phyloP scores from a whole-genome alignment of 1,140 invertebrate genomes.

The Samia ricini region DNA sequence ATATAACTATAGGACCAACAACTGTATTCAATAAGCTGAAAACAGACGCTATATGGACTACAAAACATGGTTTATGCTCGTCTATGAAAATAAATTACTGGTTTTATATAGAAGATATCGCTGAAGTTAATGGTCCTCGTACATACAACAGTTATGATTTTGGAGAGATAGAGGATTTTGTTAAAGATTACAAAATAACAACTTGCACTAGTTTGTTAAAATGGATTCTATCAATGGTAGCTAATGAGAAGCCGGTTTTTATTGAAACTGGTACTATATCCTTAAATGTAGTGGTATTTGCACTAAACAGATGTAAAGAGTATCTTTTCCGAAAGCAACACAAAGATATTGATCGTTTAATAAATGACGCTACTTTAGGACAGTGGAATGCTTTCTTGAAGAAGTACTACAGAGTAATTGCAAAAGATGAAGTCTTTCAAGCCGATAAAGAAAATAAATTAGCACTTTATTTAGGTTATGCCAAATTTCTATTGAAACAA shows the following conservation, averaged over 20 bases:
- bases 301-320: slow-evolving; percentile 78
- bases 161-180: slow-evolving; percentile 76
- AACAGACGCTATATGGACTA: slow-evolving; percentile 77
- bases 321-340: slow-evolving; percentile 72
- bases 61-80: slow-evolving; percentile 80
- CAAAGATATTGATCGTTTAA: slow-evolving; percentile 74
- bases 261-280: slow-evolving; percentile 67
- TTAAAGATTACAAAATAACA: slow-evolving; percentile 84
- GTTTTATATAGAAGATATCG: slow-evolving; percentile 78
- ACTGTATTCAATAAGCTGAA: slow-evolving; percentile 79
- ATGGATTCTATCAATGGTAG: slow-evolving; percentile 81
- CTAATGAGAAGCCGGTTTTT: slow-evolving; percentile 61
- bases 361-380: slow-evolving; percentile 57
- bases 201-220: slow-evolving; percentile 90
- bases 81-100: slow-evolving; percentile 79
- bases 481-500: slow-evolving; percentile 79
- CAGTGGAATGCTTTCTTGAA: slow-evolving; percentile 87
- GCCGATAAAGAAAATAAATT: slow-evolving; percentile 67
- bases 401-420: slow-evolving; percentile 75
- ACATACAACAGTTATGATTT: slow-evolving; percentile 75
- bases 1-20: slow-evolving; percentile 53
- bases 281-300: slow-evolving; percentile 77
- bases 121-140: slow-evolving; percentile 78
- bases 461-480: slow-evolving; percentile 74
- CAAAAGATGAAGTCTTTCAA: slow-evolving; percentile 58